Base-by-base conservation (phyloP, 2,888 invertebrate genomes). In the Stenodema calcarata region DNA sequence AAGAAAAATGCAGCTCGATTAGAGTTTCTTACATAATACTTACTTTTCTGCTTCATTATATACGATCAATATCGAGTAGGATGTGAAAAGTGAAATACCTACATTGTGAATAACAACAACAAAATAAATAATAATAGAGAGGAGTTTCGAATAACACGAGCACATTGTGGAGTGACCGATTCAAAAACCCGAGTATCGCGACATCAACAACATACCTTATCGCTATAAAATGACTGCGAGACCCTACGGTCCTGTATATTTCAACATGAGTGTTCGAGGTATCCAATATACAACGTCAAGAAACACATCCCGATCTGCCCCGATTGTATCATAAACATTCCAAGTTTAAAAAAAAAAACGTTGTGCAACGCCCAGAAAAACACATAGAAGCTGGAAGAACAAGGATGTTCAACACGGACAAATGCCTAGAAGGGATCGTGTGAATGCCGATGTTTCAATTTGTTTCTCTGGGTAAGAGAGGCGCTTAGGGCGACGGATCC, bases 361-460 rank as follows among this genome's bases (percentile, higher is more conserved):
- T 62, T 62, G 62, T 62, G 62, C 18, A 62, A 62, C 62, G 27
- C 62, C 23, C 18, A 7, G 23, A 0, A 23, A 23, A 62, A 62
- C 23, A 62, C 7, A 35, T 23, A 62, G 18, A 62, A 62, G 11
- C 62, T 62, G 11, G 23, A 62, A 9, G 62, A 62, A 62, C 18
- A 62, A 23, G 23, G 23, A 44, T 73, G 73, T 73, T 35, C 27
- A 44, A 78, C 78, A 44, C 4, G 78, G 44, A 27, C 44, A 14
- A 78, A 78, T 44, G 78, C 78, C 78, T 23, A 44, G 78, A 14
- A 41, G 44, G 78, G 41, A 41, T 78, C 44, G 44, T 44, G 44
- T 42, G 44, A 44, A 78, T 78, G 23, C 78, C 78, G 78, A 78
- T 78, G 78, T 78, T 78, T 78, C 44, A 78, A 78, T 78, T 78